A percentile compares a stretch with the other conserved stretches of the same genome.
Evolutionary conservation across 2,888 invertebrate species (phyloP).

Genomic region (Diarsia brunnea): DNA sequence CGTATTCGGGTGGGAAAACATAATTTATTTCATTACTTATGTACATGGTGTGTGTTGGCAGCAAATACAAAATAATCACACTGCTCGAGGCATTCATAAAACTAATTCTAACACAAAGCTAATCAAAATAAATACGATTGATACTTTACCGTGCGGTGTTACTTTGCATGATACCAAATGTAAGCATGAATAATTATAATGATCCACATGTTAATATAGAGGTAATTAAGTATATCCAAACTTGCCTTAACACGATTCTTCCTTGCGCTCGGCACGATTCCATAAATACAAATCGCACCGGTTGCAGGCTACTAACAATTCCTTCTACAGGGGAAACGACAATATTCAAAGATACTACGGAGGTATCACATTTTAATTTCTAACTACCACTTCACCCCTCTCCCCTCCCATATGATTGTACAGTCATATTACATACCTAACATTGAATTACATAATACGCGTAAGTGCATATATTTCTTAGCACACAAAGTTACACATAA

Average conservation of each 20-base stretch:
- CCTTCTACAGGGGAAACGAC: conserved; percentile 75
- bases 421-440: conserved; percentile 73
- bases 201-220: conserved; percentile 62
- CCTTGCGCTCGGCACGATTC: conserved; percentile 42
- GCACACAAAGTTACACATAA: conserved; percentile 74
- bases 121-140: conserved; percentile 75
- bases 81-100: conserved; percentile 73
- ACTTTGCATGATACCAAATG: conserved; percentile 79
- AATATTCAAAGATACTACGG: conserved; percentile 74
- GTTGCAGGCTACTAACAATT: conserved; percentile 68
- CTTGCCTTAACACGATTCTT: conserved; percentile 41
- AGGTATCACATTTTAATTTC: conserved; percentile 82
- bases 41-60: conserved; percentile 85
- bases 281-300: conserved; percentile 56
- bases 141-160: conserved; percentile 80
- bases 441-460: conserved; percentile 73
- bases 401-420: conserved; percentile 65
- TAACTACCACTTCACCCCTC: conserved; percentile 69
- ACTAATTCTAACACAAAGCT: conserved; percentile 81
- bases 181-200: conserved; percentile 75
- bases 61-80: conserved; percentile 82
- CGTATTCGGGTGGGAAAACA: conserved; percentile 84
- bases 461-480: conserved; percentile 68
- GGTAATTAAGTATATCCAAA: conserved; percentile 59
- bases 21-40: conserved; percentile 86